A percentile compares a stretch with the other conserved stretches of the same genome.
These are phyloP conservation scores for Flexamia atlantica DNA, from an alignment of 2,888 invertebrate species.

Conservation along the genomic window DNA sequence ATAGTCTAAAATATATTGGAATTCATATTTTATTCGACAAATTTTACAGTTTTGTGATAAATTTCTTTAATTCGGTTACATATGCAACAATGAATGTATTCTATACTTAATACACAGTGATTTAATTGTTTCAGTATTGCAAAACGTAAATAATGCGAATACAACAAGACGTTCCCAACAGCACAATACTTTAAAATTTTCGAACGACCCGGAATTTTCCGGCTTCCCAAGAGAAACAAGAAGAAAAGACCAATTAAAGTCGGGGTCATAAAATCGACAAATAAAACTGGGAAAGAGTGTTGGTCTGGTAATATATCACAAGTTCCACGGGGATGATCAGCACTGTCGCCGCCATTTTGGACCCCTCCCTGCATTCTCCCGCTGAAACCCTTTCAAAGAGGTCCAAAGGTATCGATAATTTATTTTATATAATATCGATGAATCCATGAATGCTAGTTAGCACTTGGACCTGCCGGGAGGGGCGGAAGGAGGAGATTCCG, in stretches of 20 bases:
- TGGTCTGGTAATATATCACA: constrained; percentile 46
- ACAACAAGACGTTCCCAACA: no score
- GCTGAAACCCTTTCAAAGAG: constrained; percentile 53
- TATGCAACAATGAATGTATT: no score
- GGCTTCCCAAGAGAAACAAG: not conserved
- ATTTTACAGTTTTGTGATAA: no score
- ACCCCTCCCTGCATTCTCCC: constrained; percentile 51
- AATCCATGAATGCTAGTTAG: not conserved
- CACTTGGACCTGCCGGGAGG: not conserved
- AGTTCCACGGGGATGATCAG: constrained; percentile 48
- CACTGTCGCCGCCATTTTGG: constrained; percentile 58
- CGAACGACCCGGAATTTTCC: not conserved
- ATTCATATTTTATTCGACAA: no score
- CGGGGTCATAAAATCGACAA: constrained; percentile 53
- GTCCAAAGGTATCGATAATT: not conserved
- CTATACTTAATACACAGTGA: no score
- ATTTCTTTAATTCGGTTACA: no score
- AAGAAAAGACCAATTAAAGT: constrained; percentile 18
- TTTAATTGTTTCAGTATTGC: no score
- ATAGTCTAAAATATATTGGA: no score
- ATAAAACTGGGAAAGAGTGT: constrained; percentile 60
- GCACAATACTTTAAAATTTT: no score
- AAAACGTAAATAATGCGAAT: no score
- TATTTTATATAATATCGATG: not conserved
- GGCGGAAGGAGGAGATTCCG: not conserved